Base-by-base conservation (phyloP, 2,797 vertebrate species). In the Semaprochilodus insignis region DNA sequence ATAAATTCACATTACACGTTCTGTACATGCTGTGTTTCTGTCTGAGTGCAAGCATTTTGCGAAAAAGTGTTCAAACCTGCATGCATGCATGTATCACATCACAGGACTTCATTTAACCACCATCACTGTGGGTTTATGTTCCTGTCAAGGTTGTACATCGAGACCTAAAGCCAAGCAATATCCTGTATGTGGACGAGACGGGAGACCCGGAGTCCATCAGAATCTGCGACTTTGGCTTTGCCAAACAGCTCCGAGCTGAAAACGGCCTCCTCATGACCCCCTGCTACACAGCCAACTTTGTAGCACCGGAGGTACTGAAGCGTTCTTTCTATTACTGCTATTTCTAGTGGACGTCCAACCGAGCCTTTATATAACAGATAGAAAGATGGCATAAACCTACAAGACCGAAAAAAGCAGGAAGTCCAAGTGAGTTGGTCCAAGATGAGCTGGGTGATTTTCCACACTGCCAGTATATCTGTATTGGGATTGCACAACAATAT, bases 211-310 rank as follows among this genome's bases (percentile, higher is more conserved):
- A 98, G 66, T 96, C 95, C 82, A 97, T 99, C 92, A 94, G 97
- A 60, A 97, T 99, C 90, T 98, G 96, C 76, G 97, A 99, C 89
- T 99, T 99, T 1, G 96, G 97, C 63, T 97, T 97, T 88, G 97
- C 98, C 87, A 99, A 99, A 89, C 98, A 99, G 85, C 95, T 99
- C 57, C 91, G 97, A 57, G 98, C 97, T 0, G 97, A 99, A 90
- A 99, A 99, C 0, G 98, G 98, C 36, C 91, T 99, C 74, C 92
- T 99, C 77, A 99, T 99, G 98, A 99, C 97, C 0, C 98, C 98
- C 0, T 99, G 98, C 92, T 99, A 99, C 91, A 99, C 98, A 0
- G 98, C 98, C 15, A 99, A 97, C 54, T 99, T 99, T 31, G 97
- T 99, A 0, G 97, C 98, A 80, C 98, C 98, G 0, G 98, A 99